Evolutionary conservation across 92 coral and sea anemone species (phyloP).

Genomic region (Parazoanthus atlanticus): DNA sequence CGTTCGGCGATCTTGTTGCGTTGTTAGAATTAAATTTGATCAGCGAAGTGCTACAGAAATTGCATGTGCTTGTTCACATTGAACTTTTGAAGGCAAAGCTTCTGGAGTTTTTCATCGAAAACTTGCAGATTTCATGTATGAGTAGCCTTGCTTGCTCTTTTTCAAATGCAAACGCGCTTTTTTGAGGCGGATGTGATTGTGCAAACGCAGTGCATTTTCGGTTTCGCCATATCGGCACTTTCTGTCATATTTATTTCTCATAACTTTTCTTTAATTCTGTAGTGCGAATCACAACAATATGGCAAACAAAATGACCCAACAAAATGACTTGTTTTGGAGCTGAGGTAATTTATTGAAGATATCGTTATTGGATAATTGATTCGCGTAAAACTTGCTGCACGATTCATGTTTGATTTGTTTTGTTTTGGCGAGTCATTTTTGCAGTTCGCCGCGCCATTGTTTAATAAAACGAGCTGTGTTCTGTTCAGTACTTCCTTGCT

Average conservation of each 20-base stretch:
- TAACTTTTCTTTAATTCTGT: neutral
- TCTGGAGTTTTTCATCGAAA: neutral
- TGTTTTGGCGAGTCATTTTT: neutral
- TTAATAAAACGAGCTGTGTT: neutral
- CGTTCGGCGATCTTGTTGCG: constrained; percentile 18
- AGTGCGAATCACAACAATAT: neutral
- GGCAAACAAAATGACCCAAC: neutral
- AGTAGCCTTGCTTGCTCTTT: no score
- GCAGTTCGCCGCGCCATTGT: neutral
- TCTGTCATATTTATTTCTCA: neutral
- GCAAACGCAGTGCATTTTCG: neutral
- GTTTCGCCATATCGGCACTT: neutral
- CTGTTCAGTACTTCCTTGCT: neutral
- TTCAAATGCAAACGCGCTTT: neutral
- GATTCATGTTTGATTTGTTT: neutral
- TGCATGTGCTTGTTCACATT: neutral
- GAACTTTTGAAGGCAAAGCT: neutral
- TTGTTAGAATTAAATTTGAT: constrained; percentile 4
- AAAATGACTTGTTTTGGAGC: neutral
- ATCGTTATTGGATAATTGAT: neutral
- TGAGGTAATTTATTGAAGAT: neutral
- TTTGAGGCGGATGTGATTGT: neutral
- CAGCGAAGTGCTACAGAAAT: neutral
- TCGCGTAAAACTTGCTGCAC: neutral
- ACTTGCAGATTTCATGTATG: neutral